Evolutionary conservation across 2,888 invertebrate genomes (phyloP), one percentile per base, ranked within the genome.

Genomic region (Macaria liturata): DNA sequence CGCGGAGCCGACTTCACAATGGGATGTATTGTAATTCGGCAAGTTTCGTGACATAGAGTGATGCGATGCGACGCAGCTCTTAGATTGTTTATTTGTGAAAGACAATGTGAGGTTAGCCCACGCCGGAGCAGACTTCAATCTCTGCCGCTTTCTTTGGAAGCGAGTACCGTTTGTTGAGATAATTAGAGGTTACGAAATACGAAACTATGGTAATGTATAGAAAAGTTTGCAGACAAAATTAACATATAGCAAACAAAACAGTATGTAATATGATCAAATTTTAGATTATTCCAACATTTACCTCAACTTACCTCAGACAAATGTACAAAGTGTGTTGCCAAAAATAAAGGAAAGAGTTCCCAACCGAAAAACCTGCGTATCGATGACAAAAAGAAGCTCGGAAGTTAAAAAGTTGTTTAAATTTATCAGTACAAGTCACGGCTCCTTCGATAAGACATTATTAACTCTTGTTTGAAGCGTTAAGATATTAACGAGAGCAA

Each of bases 1-100:
- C 71, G 74, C 66, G 67, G 67, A 72, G 75, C 68, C 78, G 80
- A 83, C 81, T 79, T 82, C 76, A 86, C 88, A 89, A 88, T 86
- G 84, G 81, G 61, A 62, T 61, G 75, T 76, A 78, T 78, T 73
- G 78, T 71, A 72, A 76, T 75, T 72, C 72, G 69, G 67, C 68
- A 61, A 67, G 61, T 57, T 79, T 87, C 67, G 58, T 80, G 88
- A 85, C 86, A 76, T 83, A 55, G 59, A 60, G 46, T 85, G 88
- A 88, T 74, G 79, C 81, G 86, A 83, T 81, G 67, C 81, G 86
- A 83, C 81, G 67, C 75, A 54, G 68, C 71, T 67, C 64, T 65
- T 52, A 71, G 72, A 69, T 43, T 59, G 45, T 59, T 59, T 54
- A 46, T 53, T 59, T 59, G 54, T 54, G 43, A 54, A 44, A 47